Base-by-base conservation (phyloP, 2,888 invertebrate species). In the Parnassius smintheus region DNA sequence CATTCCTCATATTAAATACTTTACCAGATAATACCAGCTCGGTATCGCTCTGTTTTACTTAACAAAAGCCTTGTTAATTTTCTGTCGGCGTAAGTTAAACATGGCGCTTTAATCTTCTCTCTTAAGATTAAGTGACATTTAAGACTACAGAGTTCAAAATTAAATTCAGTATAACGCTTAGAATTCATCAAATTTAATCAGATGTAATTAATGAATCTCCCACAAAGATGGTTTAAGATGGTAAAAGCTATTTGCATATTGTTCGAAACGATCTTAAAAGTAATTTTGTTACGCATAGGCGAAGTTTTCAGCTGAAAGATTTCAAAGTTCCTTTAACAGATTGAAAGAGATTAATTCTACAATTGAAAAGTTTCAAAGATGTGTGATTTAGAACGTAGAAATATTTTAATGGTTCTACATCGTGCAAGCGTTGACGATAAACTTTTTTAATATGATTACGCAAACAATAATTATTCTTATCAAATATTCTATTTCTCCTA, bases 101-200 rank as follows among this genome's bases (percentile, higher is more conserved):
- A 58, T 49, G 53, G n/a, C 49, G 62, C 58, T 62, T 62, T 62
- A 62, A 62, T 62, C 62, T 52, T 62, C 49, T 48, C 52, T 52
- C 56, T 62, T 41, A 46, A 58, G 58, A 62, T 58, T 62, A 62
- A 62, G 58, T 62, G 58, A 62, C 62, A 62, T 53, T 54, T 58
- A 62, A 62, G 57, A 54, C 49, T 62, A 50, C 44, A 49, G 54
- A 62, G 58, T 62, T 62, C 54, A 58, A 25, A 62, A 62, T 62
- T 62, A 58, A 62, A 62, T 58, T 62, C 58, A 25, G 49, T 58
- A 62, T 53, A 62, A 58, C 62, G 58, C 58, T 58, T 62, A 62
- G 49, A 62, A 62, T 62, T 62, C 58, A 62, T 62, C 62, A 62
- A 62, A 58, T 62, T 58, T 62, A 62, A 62, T 62, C 62, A 62